These are phyloP conservation scores for Channa maculata DNA, from an alignment of 2,113 vertebrate species.

Conservation along the genomic window DNA sequence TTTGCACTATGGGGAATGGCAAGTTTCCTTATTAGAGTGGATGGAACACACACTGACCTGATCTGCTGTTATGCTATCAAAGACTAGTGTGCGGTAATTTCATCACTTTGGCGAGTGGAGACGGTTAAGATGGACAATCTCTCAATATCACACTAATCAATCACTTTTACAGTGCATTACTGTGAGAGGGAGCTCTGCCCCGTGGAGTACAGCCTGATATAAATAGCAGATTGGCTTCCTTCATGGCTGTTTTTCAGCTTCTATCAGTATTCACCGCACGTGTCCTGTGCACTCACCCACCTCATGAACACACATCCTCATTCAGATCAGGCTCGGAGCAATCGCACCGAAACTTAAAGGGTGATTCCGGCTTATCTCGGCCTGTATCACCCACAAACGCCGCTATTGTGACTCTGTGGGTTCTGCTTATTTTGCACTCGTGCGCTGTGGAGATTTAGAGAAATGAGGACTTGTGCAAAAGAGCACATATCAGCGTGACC, in stretches of 20 bases:
- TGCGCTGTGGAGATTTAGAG: too few species aligned
- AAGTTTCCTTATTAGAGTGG: slow-evolving; percentile 64
- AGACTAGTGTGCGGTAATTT: slow-evolving; percentile 73
- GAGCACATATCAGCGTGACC: too few species aligned
- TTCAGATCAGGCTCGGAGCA: slow-evolving; percentile 42
- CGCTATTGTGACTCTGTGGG: too few species aligned
- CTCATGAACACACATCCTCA: slow-evolving; percentile 67
- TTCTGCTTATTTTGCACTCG: too few species aligned
- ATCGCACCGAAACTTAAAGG: slow-evolving; percentile 22
- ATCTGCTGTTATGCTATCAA: slow-evolving; percentile 76
- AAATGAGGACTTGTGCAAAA: too few species aligned
- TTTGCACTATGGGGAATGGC: slow-evolving; percentile 61
- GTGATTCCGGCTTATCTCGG: too few species aligned
- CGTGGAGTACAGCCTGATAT: slow-evolving; percentile 71
- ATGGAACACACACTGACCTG: slow-evolving; percentile 70
- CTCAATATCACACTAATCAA: slow-evolving; percentile 78
- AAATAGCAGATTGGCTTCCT: slow-evolving; percentile 77
- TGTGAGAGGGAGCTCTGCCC: slow-evolving; percentile 64
- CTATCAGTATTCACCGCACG: slow-evolving; percentile 74
- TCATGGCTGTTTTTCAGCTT: slow-evolving; percentile 63
- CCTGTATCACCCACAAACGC: too few species aligned
- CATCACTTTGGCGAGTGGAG: slow-evolving; percentile 70
- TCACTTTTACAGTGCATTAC: slow-evolving; percentile 82
- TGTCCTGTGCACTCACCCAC: slow-evolving; percentile 45
- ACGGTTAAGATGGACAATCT: slow-evolving; percentile 73